Base-by-base conservation (phyloP, 2,797 vertebrate species). In the Mus caroli region DNA sequence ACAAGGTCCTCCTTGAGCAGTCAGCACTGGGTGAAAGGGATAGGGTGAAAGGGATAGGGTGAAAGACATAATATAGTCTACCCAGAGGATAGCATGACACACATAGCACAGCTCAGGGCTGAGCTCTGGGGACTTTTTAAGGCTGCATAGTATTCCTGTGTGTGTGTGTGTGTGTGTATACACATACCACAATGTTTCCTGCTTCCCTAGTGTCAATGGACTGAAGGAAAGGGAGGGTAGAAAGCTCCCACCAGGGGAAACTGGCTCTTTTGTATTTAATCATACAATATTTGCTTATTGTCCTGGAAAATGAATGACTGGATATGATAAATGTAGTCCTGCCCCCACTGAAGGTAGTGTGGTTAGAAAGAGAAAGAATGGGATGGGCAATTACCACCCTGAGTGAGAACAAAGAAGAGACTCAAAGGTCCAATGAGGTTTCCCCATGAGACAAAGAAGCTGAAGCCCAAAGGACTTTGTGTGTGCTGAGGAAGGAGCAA, bases 321-420 rank as follows among this genome's bases (percentile, higher is more conserved):
- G 28, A 19, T 31, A 19, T n/a, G 20, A 80, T 1, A 54, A 40
- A 28, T 17, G 2, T 60, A 22, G 56, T 54, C 79, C 40, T 69
- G 43, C 10, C 60, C 43, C 84, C 15, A 54, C 34, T 28, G n/a
- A 92, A 31, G 43, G 43, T 2, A 92, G 2, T 50, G 10, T 64
- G 54, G 52, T 88, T 96, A 76, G 73, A 90, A 90, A 88, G 22
- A 94, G 34, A 82, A 89, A 87, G 8, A 64, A 54, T 58, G 37
- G 64, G 24, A 19, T 1, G 1, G 34, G 13, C 40, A n/a, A 86
- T 75, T 78, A n/a, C 15, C 60, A 34, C 10, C 46, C 28, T 43
- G 34, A 26, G 3, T 11, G n/a, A 77, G 31, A 75, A 22, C 26
- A 40, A 46, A 80, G 12, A 22, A 76, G 26, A 84, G 82, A 91